These are phyloP conservation scores for Xestia c-nigrum DNA, from an alignment of 2,888 invertebrate genomes.

Conservation along the genomic window DNA sequence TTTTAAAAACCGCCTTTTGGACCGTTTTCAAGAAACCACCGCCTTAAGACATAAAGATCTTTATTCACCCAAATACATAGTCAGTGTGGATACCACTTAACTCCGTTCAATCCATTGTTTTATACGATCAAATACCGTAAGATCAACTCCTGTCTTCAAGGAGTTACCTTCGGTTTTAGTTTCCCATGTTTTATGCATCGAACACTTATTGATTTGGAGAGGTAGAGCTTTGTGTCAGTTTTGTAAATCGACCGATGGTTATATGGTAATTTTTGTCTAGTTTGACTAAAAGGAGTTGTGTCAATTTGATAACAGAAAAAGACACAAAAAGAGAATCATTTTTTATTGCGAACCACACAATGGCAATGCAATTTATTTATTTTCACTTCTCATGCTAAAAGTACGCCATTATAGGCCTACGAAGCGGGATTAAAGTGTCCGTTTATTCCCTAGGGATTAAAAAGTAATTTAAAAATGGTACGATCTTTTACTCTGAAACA, in stretches of 20 bases:
- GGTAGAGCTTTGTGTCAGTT: constrained; percentile 28
- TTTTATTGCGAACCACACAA: neutral
- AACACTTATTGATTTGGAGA: constrained; percentile 51
- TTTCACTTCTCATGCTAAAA: too few species aligned
- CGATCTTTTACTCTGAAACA: too few species aligned
- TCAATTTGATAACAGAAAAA: neutral
- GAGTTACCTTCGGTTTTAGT: constrained; percentile 61
- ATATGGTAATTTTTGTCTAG: constrained; percentile 21
- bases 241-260: constrained; percentile 33
- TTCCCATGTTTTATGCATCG: constrained; percentile 72
- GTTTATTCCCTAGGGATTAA: too few species aligned
- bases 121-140: constrained; percentile 61
- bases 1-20: too few species aligned
- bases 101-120: constrained; percentile 52
- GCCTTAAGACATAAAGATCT: constrained; percentile 6
- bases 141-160: constrained; percentile 59
- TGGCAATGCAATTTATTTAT: neutral
- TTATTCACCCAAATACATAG: constrained; percentile 18
- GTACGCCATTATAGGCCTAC: too few species aligned
- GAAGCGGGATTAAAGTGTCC: too few species aligned
- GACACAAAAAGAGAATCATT: too few species aligned
- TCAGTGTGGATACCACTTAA: constrained; percentile 36
- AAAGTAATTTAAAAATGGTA: too few species aligned
- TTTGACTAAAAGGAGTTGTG: neutral
- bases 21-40: too few species aligned